Conservation (phyloP, 2,113 vertebrate species). For the Lutjanus erythropterus region DNA sequence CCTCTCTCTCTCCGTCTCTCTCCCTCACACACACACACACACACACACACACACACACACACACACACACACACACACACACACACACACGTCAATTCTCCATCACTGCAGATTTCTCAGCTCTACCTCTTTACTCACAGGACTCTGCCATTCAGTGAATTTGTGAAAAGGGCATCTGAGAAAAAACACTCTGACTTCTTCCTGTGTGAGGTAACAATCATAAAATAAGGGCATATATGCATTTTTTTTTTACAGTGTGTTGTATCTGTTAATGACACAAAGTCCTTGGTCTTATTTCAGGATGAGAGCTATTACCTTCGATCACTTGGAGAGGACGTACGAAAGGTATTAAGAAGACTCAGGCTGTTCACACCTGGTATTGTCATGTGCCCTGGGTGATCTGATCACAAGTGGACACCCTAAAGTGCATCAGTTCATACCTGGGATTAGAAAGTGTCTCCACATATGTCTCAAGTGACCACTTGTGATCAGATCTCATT, state of each 20-base stretch:
- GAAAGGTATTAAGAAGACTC: conserved; percentile 86
- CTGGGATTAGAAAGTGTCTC: too few species aligned
- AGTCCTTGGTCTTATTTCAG: conserved; percentile 73
- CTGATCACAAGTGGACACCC: too few species aligned
- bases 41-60: not conserved
- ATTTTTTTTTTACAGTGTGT: not conserved
- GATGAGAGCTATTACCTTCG: conserved; percentile 97
- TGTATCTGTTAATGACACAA: not conserved
- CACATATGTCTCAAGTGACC: too few species aligned
- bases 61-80: not conserved
- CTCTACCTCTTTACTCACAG: conserved; percentile 76
- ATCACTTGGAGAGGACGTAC: conserved; percentile 92
- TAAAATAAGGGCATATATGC: rapidly evolving
- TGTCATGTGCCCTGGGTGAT: too few species aligned
- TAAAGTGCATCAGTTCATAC: too few species aligned
- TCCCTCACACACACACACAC: not conserved
- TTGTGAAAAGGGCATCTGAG: conserved; percentile 93
- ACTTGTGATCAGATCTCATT: too few species aligned
- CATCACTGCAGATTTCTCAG: not conserved
- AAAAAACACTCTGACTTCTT: conserved; percentile 91
- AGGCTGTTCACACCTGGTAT: too few species aligned
- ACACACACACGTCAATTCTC: not conserved
- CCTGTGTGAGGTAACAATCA: conserved; percentile 89
- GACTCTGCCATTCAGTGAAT: conserved; percentile 91
- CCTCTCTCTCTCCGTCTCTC: too few species aligned